phyloP scores from a whole-genome alignment of 2,888 invertebrate species.

The Calephelis perditalis region DNA sequence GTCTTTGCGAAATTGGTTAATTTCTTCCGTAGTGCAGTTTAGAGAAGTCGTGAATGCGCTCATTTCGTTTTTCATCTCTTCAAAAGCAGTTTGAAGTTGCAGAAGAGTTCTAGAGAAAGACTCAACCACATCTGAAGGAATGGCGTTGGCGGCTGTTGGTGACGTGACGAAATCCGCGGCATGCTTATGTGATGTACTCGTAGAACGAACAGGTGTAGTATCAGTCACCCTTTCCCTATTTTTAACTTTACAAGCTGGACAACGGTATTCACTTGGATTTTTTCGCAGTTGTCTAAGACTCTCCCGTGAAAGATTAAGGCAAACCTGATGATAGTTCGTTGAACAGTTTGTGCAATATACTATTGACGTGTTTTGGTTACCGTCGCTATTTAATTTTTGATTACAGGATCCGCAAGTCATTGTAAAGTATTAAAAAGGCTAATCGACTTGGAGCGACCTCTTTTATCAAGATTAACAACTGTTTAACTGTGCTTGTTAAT shows the following conservation, averaged over 20 bases:
- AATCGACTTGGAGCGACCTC: too few species aligned
- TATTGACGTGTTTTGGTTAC: background rate
- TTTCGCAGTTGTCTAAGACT: background rate
- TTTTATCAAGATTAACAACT: too few species aligned
- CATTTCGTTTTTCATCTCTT: background rate
- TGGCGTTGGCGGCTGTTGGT: background rate
- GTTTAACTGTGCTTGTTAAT: too few species aligned
- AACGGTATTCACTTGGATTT: background rate
- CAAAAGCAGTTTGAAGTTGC: background rate
- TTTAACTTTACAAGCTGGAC: background rate
- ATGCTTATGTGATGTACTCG: background rate
- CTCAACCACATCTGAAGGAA: background rate
- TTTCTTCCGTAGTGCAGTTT: background rate
- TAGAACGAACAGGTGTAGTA: background rate
- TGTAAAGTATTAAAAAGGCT: background rate
- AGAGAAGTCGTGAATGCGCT: background rate
- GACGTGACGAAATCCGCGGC: background rate
- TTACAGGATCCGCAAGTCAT: background rate
- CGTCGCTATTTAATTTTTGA: background rate
- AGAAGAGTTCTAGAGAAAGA: background rate
- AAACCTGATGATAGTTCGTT: background rate
- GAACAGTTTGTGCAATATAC: background rate
- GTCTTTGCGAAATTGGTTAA: background rate
- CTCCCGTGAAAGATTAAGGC: background rate
- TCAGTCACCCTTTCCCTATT: background rate